Base-by-base conservation (phyloP, 2,888 invertebrate genomes). In the Thecocarcelia acutangulata region DNA sequence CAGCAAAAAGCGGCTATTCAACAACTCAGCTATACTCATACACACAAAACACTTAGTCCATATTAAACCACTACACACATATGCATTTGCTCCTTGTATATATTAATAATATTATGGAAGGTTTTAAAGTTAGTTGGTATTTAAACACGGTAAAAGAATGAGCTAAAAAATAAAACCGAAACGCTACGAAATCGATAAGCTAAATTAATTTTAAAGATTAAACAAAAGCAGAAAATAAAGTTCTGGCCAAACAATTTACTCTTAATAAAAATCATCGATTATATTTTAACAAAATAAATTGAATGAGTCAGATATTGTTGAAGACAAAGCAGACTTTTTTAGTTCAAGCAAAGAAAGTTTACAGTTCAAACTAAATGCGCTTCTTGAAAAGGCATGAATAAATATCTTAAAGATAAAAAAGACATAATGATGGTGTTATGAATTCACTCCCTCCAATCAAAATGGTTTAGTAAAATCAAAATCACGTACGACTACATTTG, bases 81-180 rank as follows among this genome's bases (percentile, higher is more conserved):
- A n/a, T n/a, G n/a, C n/a, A n/a, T n/a, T n/a, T 46, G 37, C 59
- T 69, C 68, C 64, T 66, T 70, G 64, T 42, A 70, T 82, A 82
- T 82, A 82, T 78, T 82, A 82, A 66, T 66, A 70, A 75, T 74
- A 78, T 78, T 82, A 75, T 82, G 78, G 82, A 82, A 75, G 82
- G 74, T 70, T 78, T 77, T 70, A 59, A 69, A 74, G 69, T 72
- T 70, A 82, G 82, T 82, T 82, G 82, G 74, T 61, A 72, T 78
- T 82, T 82, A 66, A 78, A 78, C 74, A 70, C 82, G 82, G 74
- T 75, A 61, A 70, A 15, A 58, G 74, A 70, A 74, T 66, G 82
- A 70, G 78, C 78, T 73, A 48, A 72, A 70, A 64, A 21, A 40
- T 40, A 44, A 52, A 28, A 59, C 68, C 21, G 24, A 46, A 21